A percentile compares a stretch with the other conserved stretches of the same genome.
phyloP scores from a whole-genome alignment of 2,797 vertebrate genomes.

The Limnodromus scolopaceus region DNA sequence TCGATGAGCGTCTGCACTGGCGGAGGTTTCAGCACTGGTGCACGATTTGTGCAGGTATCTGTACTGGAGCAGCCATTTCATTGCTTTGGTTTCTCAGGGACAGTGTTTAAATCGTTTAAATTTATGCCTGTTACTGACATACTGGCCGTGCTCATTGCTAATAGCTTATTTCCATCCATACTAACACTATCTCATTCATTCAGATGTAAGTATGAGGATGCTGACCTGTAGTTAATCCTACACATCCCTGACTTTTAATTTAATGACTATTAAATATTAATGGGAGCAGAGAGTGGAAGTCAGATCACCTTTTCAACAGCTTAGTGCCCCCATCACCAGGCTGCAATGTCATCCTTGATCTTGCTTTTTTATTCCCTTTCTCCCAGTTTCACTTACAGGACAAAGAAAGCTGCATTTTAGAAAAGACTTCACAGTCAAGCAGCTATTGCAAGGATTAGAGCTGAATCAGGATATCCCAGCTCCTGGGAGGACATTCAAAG shows the following conservation, averaged over 20 bases:
- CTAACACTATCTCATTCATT: conserved; percentile 21
- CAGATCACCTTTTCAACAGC: conserved; percentile 59
- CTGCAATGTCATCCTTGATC: conserved; percentile 61
- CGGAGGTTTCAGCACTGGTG: neutral
- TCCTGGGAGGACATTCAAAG: neutral
- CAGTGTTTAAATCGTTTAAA: conserved; percentile 1
- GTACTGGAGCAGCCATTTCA: neutral
- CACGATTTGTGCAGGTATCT: neutral
- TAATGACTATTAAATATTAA: conserved; percentile 69
- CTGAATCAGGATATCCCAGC: neutral
- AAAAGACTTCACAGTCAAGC: neutral
- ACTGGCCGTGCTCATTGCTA: neutral
- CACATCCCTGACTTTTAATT: conserved; percentile 40
- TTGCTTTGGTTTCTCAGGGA: neutral
- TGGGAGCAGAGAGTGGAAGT: conserved; percentile 33
- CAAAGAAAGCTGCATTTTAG: neutral
- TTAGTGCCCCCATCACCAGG: conserved; percentile 28
- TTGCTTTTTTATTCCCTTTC: conserved; percentile 29
- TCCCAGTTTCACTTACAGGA: conserved; percentile 8
- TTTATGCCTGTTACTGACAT: conserved; percentile 12
- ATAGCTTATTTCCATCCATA: conserved; percentile 37
- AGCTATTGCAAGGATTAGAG: neutral
- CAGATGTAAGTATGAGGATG: conserved; percentile 23
- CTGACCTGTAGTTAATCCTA: conserved; percentile 65
- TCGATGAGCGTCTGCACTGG: neutral